These are phyloP conservation scores for Homarus americanus DNA, from an alignment of 1,140 invertebrate genomes.

Conservation along the genomic window DNA sequence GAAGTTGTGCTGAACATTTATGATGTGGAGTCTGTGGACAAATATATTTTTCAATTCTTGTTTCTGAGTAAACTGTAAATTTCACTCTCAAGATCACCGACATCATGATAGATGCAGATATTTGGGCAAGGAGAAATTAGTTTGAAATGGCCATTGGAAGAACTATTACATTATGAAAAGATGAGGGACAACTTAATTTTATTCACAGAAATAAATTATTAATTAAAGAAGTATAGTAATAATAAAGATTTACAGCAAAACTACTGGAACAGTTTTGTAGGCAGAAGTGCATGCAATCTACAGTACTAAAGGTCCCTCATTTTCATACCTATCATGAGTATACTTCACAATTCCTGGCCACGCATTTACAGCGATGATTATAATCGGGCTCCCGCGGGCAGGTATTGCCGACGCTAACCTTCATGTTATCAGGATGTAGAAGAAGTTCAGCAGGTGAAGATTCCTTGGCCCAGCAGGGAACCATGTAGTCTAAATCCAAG, in stretches of 20 bases:
- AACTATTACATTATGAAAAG: background rate
- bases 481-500: conserved; percentile 58
- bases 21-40: too few relatives aligned
- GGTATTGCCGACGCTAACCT: conserved; percentile 44
- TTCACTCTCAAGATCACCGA: too few relatives aligned
- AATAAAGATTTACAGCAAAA: background rate
- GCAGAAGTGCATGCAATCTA: conserved; percentile 19
- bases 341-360: conserved; percentile 37
- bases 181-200: conserved; percentile 28
- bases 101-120: too few relatives aligned
- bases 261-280: background rate
- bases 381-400: conserved; percentile 35
- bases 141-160: background rate
- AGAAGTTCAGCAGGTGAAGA: conserved; percentile 43
- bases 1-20: too few relatives aligned
- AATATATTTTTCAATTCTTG: too few relatives aligned
- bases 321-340: conserved; percentile 51
- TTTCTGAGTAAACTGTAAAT: too few relatives aligned
- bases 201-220: background rate
- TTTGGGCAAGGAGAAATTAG: too few relatives aligned
- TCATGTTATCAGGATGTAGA: conserved; percentile 65
- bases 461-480: conserved; percentile 47
- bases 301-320: conserved; percentile 35
- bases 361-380: conserved; percentile 43
- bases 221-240: background rate